A percentile compares a stretch with the other conserved stretches of the same genome.
Evolutionary conservation across 2,113 vertebrate species (phyloP).

Genomic region (Scomber japonicus): DNA sequence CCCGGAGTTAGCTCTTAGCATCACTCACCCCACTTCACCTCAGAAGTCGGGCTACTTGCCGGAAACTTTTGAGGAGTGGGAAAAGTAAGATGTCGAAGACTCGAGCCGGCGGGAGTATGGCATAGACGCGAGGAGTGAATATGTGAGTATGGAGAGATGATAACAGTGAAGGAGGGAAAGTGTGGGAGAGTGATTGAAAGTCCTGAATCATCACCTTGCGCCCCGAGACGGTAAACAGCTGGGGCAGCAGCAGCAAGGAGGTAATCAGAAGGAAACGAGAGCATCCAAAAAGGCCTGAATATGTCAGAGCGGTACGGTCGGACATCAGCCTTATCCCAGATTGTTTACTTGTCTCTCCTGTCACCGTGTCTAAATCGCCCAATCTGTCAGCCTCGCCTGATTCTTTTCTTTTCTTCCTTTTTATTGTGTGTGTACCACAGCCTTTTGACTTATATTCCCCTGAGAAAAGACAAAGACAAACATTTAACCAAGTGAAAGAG

Average conservation of each 20-base stretch:
- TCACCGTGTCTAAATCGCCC: conserved; percentile 46
- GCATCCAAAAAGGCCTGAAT: conserved; percentile 69
- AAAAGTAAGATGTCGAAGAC: conserved; percentile 9
- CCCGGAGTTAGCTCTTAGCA: conserved; percentile 51
- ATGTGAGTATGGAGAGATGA: neutral
- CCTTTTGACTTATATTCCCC: conserved; percentile 48
- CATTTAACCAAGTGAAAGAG: conserved; percentile 41
- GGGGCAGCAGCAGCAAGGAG: conserved; percentile 47
- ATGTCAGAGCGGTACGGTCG: conserved; percentile 66
- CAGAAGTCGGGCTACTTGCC: conserved; percentile 39
- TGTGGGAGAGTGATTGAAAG: conserved; percentile 61
- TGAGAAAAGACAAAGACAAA: conserved; percentile 50
- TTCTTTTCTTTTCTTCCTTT: neutral
- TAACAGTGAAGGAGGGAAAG: conserved; percentile 23
- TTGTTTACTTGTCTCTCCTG: conserved; percentile 56
- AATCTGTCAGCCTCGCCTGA: conserved; percentile 62
- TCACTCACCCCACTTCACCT: conserved; percentile 67
- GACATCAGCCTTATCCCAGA: conserved; percentile 26
- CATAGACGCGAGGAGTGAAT: neutral
- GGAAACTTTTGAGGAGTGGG: conserved; percentile 45
- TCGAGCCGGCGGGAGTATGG: neutral
- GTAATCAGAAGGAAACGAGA: conserved; percentile 70
- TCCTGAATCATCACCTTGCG: conserved; percentile 67
- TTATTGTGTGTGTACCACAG: conserved; percentile 12
- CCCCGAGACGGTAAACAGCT: conserved; percentile 53